Base-by-base conservation (phyloP, 2,888 invertebrate genomes). In the Drosophila fungiperda region DNA sequence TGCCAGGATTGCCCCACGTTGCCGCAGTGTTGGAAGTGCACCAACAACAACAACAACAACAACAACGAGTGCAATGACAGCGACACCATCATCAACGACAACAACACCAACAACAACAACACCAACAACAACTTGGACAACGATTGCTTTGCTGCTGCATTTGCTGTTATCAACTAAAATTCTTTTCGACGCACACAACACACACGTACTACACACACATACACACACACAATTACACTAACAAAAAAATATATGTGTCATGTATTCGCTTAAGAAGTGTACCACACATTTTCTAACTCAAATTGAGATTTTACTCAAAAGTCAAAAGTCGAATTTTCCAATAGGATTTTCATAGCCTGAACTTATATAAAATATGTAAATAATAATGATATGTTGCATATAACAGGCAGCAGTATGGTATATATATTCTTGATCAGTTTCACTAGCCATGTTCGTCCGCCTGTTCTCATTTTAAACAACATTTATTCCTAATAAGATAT, bases 141-240 rank as follows among this genome's bases (percentile, higher is more conserved):
- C 76, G 62, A 29, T 33, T 48, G 52, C 63, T 48, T 15, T 57
- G 33, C 45, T 20, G 63, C 58, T 65, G 59, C 59, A 55, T 71
- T 71, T 53, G 65, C 81, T 69, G 78, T 85, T 85, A 85, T 85
- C 84, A 85, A 86, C 84, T 85, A 80, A 89, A 85, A 89, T 85
- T 88, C 87, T 75, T 77, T 72, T 88, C 88, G 81, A 73, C 86
- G 80, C 88, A 77, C 63, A 42, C 5, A n/a, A 60, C 65, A 76
- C 55, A 73, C 40, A 26, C 59, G 15, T 8, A 45, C 7, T 3
- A 38, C 60, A 23, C 40, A 67, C 63, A 67, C 53, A 68, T 50
- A 68, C 57, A 23, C 23, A 49, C 40, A 65, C 26, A 54, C 49
- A 40, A 15, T 1, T 26, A 32, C 55, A 59, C 12, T 40, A n/a